phyloP scores from a whole-genome alignment of 2,797 vertebrate genomes.

The Sphenopsis melanotis region DNA sequence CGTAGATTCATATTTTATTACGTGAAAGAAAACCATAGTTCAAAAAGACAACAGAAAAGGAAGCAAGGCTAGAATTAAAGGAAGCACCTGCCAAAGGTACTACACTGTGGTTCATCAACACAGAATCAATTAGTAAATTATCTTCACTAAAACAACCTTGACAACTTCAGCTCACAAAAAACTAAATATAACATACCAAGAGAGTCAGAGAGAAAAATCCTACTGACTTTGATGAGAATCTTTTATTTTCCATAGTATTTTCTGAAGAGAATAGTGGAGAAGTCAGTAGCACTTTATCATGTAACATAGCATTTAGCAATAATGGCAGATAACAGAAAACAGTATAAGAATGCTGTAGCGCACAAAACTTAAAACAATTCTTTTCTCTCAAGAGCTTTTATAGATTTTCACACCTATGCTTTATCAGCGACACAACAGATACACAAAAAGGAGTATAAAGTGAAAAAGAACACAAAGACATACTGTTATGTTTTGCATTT shows the following conservation, averaged over 20 bases:
- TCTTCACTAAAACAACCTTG: background rate
- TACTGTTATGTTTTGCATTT: background rate
- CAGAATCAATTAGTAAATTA: background rate
- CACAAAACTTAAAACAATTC: background rate
- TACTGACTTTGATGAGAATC: background rate
- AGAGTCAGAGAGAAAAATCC: background rate
- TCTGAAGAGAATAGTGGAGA: background rate
- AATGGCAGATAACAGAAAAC: background rate
- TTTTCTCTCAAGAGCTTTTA: background rate
- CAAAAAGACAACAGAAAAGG: background rate
- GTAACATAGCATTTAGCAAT: background rate
- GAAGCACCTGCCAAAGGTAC: background rate
- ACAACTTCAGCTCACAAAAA: background rate
- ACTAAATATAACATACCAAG: background rate
- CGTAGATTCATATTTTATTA: conserved; percentile 23
- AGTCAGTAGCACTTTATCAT: background rate
- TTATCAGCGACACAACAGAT: background rate
- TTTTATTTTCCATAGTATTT: background rate
- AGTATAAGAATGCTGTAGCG: background rate
- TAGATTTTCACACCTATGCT: background rate
- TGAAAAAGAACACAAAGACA: background rate
- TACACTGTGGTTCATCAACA: background rate
- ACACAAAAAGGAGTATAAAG: background rate
- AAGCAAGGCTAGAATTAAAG: background rate
- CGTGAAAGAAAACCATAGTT: background rate